These are phyloP conservation scores for Leptinotarsa lineolata DNA, from an alignment of 1,140 invertebrate genomes.

Conservation along the genomic window DNA sequence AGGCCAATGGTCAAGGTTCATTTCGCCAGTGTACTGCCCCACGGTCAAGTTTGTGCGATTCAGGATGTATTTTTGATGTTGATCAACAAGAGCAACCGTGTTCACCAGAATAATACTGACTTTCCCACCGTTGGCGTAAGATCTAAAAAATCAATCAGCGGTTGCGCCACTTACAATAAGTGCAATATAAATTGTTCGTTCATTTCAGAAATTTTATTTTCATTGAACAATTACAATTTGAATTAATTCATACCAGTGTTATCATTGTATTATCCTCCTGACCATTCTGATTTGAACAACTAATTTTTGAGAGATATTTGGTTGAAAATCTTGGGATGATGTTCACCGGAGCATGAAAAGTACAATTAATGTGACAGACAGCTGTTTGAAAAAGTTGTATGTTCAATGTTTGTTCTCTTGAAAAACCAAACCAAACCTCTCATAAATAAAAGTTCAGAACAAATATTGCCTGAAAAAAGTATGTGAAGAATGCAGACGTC, in stretches of 20 bases:
- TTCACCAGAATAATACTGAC: constrained; percentile 77
- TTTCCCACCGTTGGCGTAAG: constrained; percentile 69
- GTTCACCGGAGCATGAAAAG: too few relatives aligned
- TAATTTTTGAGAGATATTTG: too few relatives aligned
- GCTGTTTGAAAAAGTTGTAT: too few relatives aligned
- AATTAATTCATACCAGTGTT: not conserved
- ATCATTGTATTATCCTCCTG: too few relatives aligned
- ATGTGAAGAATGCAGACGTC: too few relatives aligned
- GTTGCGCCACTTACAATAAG: not conserved
- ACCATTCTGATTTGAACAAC: too few relatives aligned
- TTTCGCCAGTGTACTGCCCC: constrained; percentile 62
- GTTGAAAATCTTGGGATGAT: too few relatives aligned
- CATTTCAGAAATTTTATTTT: not conserved
- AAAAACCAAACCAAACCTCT: too few relatives aligned
- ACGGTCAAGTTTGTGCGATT: constrained; percentile 64
- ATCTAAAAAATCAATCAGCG: constrained; percentile 51
- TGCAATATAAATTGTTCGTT: not conserved
- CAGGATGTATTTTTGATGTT: constrained; percentile 73
- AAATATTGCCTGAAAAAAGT: too few relatives aligned
- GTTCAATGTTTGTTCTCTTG: too few relatives aligned
- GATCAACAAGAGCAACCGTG: constrained; percentile 77
- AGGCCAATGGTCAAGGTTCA: constrained; percentile 72
- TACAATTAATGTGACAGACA: too few relatives aligned
- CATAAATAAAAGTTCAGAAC: too few relatives aligned
- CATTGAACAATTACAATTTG: constrained; percentile 14